A percentile compares a stretch with the other conserved stretches of the same genome.
phyloP scores from a whole-genome alignment of 2,888 invertebrate species.

The Mamestra brassicae region DNA sequence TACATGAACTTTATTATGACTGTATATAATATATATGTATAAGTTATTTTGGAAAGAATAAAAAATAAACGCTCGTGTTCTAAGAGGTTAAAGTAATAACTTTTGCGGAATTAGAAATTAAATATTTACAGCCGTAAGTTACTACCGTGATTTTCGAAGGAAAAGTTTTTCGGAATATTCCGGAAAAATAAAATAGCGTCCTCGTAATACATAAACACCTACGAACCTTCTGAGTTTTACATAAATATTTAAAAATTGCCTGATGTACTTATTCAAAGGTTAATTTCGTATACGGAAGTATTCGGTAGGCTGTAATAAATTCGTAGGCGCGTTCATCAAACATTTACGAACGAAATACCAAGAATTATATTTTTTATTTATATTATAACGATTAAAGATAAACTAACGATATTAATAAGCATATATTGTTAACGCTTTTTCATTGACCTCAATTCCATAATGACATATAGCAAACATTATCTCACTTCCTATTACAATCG shows the following conservation, averaged over 20 bases:
- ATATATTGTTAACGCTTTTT: conserved; percentile 63
- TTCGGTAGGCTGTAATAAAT: not conserved
- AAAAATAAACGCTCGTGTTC: not conserved
- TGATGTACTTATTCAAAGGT: not conserved
- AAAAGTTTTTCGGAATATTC: not conserved
- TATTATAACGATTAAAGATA: conserved; percentile 35
- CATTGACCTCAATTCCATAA: conserved; percentile 76
- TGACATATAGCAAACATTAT: conserved; percentile 69
- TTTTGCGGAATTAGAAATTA: not conserved
- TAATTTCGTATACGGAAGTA: conserved; percentile 7
- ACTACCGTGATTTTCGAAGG: not conserved
- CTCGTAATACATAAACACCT: not conserved
- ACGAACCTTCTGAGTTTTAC: not conserved
- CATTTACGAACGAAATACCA: conserved; percentile 10
- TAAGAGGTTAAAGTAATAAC: not conserved
- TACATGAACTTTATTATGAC: no score
- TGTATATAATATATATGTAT: no score
- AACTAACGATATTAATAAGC: conserved; percentile 36
- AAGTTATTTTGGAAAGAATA: no score
- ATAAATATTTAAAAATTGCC: not conserved
- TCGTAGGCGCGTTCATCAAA: conserved; percentile 5
- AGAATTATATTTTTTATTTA: conserved; percentile 30
- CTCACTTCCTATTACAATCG: conserved; percentile 72
- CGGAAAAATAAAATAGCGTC: not conserved
- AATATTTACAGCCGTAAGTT: conserved; percentile 1